Evolutionary conservation across 2,113 vertebrate genomes (phyloP).

Genomic region (Pipa parva): DNA sequence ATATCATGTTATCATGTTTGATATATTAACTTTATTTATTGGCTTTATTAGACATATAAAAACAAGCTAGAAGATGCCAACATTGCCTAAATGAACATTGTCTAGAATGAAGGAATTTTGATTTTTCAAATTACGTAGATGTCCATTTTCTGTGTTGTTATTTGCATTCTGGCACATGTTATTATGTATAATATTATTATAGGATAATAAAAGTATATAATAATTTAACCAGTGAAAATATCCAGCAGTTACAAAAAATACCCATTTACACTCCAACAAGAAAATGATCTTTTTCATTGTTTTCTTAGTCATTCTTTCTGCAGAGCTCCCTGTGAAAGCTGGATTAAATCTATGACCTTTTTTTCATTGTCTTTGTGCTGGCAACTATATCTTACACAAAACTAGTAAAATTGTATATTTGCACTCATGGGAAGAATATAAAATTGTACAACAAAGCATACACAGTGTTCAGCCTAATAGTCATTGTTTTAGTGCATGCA

Average conservation of each 20-base stretch:
- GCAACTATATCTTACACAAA: neutral
- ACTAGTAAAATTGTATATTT: neutral
- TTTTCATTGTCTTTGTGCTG: neutral
- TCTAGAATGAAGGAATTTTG: constrained; percentile 14
- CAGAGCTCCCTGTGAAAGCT: neutral
- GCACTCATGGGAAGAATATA: neutral
- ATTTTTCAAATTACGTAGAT: no score
- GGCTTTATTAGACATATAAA: no score
- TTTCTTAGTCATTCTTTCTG: neutral
- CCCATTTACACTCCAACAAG: no score
- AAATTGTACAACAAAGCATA: neutral
- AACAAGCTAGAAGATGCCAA: no score
- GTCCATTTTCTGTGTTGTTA: no score
- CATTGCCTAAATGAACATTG: constrained; percentile 51
- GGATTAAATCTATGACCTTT: neutral
- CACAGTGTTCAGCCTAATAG: neutral
- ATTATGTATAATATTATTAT: no score
- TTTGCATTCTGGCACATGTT: no score
- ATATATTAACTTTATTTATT: no score
- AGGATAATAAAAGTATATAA: no score
- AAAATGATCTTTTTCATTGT: neutral
- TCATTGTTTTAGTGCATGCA: neutral
- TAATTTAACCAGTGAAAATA: no score
- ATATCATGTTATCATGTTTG: no score
- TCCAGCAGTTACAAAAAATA: no score